Percentiles rank a stretch among this genome's conserved stretches.
Conservation (phyloP, 2,113 vertebrate species). For the Eupsittula cactorum region DNA sequence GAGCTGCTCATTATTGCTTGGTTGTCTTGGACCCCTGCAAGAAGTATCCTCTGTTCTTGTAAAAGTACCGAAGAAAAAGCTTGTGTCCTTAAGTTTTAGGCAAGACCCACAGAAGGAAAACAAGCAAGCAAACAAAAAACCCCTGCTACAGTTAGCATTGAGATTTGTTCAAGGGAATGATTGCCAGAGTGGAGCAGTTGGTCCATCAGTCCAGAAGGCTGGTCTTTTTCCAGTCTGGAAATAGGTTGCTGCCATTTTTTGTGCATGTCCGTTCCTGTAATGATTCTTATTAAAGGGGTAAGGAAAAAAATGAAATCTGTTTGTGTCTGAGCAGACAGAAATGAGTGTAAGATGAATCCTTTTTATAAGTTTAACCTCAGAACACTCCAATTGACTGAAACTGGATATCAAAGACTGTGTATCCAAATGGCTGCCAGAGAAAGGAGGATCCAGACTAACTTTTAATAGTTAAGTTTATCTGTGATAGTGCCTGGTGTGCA, state of each 20-base stretch:
- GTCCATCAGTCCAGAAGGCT: background rate
- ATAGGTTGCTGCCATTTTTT: background rate
- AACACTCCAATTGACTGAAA: background rate
- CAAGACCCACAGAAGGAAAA: background rate
- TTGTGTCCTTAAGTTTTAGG: background rate
- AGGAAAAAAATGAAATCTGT: background rate
- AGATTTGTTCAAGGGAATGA: background rate
- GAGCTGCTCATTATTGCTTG: background rate
- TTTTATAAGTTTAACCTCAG: background rate
- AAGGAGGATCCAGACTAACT: background rate
- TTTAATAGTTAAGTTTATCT: background rate
- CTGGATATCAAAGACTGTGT: background rate
- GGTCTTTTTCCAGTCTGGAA: background rate
- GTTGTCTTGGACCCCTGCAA: background rate
- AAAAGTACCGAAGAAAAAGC: background rate
- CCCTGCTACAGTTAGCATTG: background rate
- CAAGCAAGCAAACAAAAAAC: background rate
- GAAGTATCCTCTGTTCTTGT: accelerated
- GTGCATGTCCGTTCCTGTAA: background rate
- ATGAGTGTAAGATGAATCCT: background rate
- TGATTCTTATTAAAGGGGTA: background rate
- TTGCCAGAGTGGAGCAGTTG: background rate
- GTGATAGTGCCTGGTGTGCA: background rate
- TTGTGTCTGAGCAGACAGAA: background rate
- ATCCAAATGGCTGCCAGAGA: background rate